Percentiles rank a stretch among this genome's conserved stretches.
These are phyloP conservation scores for Rhizoglyphus robini DNA, from an alignment of 1,140 invertebrate species.

Conservation along the genomic window DNA sequence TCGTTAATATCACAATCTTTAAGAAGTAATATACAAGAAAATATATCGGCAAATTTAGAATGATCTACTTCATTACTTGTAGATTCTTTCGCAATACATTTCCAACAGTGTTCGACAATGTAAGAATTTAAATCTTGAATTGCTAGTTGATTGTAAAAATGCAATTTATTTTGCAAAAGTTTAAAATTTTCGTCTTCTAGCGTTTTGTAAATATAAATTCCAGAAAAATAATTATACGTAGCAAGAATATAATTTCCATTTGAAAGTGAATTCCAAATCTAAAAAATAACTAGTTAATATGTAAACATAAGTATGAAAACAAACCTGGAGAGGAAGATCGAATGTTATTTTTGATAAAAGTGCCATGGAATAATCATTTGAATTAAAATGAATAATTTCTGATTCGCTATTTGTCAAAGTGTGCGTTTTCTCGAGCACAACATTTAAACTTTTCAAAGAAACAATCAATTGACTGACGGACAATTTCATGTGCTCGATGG, in stretches of 20 bases:
- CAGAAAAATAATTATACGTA: conserved; percentile 14
- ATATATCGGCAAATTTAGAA: not conserved
- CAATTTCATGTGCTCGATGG: conserved; percentile 14
- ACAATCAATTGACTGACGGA: not conserved
- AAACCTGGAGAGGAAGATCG: conserved; percentile 1
- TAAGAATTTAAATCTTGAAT: conserved; percentile 3
- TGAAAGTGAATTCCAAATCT: conserved; percentile 7
- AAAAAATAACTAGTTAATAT: not conserved
- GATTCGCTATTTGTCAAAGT: not conserved
- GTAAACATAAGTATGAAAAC: not conserved
- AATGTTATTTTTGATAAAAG: not conserved
- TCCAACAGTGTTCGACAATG: not conserved
- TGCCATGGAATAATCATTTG: not conserved
- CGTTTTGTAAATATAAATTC: not conserved
- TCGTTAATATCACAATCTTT: not conserved
- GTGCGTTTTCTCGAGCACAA: not conserved
- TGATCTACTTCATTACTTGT: not conserved
- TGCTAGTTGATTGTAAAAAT: not conserved
- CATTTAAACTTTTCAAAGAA: not conserved
- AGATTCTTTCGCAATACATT: not conserved
- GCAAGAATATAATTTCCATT: not conserved
- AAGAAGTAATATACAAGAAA: not conserved
- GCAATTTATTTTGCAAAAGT: not conserved
- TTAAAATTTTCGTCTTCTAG: not conserved
- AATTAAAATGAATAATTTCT: not conserved